Base-by-base conservation (phyloP, 2,797 vertebrate species). In the Diplodus puntazzo region DNA sequence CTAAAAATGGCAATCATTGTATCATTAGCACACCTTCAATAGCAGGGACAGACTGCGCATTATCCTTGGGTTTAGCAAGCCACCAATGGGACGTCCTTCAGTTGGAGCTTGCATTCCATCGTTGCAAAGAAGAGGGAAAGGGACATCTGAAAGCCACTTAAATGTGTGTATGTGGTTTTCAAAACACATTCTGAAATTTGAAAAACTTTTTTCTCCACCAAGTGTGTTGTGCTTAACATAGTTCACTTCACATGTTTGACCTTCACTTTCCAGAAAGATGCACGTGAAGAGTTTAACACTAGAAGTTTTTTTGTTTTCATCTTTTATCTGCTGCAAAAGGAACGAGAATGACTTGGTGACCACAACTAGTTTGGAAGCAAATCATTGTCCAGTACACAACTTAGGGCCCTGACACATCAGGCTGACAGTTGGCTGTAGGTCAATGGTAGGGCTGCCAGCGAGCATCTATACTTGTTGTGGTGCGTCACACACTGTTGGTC, bases 1-100 rank as follows among this genome's bases (percentile, higher is more conserved):
- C 86, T 91, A 75, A 88, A 88, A 92, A 83, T 65, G 76, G 83
- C 85, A 90, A 90, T 92, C 87, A 88, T 59, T 9, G 68, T 67
- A 83, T 93, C 85, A 87, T 88, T 88, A 79, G 75, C 71, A 62
- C 73, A 64, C 55, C 74, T 69, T 87, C 62, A 80, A 75, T 68
- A 71, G 66, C 75, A 34, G 54, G 60, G 83, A 82, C 82, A 74
- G 68, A 81, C 70, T 23, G 80, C 61, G 85, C 39, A 75, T 88
- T 88, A 88, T 91, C 82, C 62, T 13, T 52, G 76, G 87, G 66
- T 87, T 92, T 79, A 84, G 77, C 76, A 23, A 81, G 45, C 69
- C 83, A 81, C 72, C 82, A 57, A 75, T 43, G 78, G 81, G 86
- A 80, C 43, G 75, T 64, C 69, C 86, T 54, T 75, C 69, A 65